Evolutionary conservation across 2,888 invertebrate species (phyloP).

Genomic region (Lydus trimaculatus): DNA sequence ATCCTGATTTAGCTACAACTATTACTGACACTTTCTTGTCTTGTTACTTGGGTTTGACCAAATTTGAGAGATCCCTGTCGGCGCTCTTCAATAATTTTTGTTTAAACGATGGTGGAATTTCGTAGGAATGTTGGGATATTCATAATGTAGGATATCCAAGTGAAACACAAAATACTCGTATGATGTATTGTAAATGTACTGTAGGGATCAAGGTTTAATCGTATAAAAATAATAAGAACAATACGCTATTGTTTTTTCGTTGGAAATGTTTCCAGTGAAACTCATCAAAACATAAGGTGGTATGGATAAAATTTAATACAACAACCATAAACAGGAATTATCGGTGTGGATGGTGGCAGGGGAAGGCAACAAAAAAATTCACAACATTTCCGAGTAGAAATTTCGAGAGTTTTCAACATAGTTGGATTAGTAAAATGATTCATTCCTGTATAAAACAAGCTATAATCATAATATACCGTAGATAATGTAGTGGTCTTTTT

Average conservation of each 20-base stretch:
- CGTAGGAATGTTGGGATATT: no score
- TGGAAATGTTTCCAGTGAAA: neutral
- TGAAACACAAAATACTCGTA: no score
- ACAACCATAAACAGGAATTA: neutral
- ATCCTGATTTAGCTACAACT: no score
- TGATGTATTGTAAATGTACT: neutral
- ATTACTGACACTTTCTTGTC: no score
- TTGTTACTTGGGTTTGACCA: no score
- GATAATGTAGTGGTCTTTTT: neutral
- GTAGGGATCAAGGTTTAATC: neutral
- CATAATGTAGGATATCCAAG: no score
- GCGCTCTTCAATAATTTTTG: no score
- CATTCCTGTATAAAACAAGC: neutral
- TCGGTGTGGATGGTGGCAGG: neutral
- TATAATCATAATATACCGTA: neutral
- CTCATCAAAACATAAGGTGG: neutral
- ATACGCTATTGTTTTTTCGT: neutral
- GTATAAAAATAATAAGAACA: neutral
- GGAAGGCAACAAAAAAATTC: neutral
- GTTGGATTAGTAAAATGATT: neutral
- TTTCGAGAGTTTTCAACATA: neutral
- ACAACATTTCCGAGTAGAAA: neutral
- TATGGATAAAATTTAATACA: slow-evolving; percentile 4
- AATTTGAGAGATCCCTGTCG: no score
- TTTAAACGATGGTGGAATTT: no score